Percentiles rank a stretch among this genome's conserved stretches.
Conservation (phyloP, 2,113 vertebrate genomes). For the Heterotilapia buettikoferi region DNA sequence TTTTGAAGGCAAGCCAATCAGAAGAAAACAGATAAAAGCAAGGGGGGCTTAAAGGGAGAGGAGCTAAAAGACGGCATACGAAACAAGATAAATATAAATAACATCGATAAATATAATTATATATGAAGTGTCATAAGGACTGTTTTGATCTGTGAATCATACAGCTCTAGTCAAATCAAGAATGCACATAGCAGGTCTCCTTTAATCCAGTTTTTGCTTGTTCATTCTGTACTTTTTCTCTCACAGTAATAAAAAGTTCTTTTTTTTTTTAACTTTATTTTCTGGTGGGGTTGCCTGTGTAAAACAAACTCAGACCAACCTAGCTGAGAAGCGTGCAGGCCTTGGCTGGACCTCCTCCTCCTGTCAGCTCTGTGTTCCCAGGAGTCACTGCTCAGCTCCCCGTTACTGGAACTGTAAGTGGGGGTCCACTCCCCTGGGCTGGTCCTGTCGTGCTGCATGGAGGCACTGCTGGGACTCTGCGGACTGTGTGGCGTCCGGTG, state of each 20-base stretch:
- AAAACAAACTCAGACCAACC: constrained; percentile 30
- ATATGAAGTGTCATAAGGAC: background rate
- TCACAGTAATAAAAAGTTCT: rapidly evolving
- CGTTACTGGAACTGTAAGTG: constrained; percentile 28
- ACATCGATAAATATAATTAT: rapidly evolving
- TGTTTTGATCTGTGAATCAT: background rate
- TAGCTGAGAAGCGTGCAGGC: constrained; percentile 66
- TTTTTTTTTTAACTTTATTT: background rate
- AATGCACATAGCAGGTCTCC: background rate
- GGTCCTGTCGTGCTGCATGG: background rate
- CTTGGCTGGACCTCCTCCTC: constrained; percentile 63
- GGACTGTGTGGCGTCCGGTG: constrained; percentile 11
- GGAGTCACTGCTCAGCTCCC: constrained; percentile 22
- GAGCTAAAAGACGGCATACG: background rate
- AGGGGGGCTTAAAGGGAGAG: background rate
- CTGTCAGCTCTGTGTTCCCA: constrained; percentile 42
- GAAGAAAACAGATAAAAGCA: background rate
- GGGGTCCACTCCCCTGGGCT: constrained; percentile 32
- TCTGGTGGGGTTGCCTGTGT: background rate
- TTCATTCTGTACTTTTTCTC: background rate
- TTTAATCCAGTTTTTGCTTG: background rate
- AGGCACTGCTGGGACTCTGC: constrained; percentile 23
- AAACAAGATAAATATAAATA: background rate
- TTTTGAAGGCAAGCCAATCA: background rate
- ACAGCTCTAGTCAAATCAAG: background rate